Evolutionary conservation across 2,888 invertebrate species (phyloP).

Genomic region (Vanessa cardui): DNA sequence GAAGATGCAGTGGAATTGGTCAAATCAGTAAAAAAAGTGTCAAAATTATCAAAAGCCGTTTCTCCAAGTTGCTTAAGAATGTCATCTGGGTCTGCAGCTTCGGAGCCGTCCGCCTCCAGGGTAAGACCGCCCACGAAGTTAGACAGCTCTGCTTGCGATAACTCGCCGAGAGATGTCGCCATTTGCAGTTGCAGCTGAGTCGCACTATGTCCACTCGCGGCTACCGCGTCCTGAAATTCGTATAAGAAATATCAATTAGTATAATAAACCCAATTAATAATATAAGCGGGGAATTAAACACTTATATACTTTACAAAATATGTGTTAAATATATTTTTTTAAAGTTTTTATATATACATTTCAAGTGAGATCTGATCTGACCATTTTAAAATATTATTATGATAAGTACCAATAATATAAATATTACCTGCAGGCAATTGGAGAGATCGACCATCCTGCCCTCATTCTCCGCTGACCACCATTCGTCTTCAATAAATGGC

Average conservation of each 20-base stretch:
- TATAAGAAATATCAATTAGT: conserved; percentile 13
- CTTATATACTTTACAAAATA: too few relatives aligned
- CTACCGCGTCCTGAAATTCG: conserved; percentile 84
- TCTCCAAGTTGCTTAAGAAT: conserved; percentile 92
- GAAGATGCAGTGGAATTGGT: conserved; percentile 86
- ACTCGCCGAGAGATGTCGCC: conserved; percentile 84
- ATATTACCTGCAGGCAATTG: conserved; percentile 90
- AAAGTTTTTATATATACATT: too few relatives aligned
- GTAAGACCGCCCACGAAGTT: conserved; percentile 85
- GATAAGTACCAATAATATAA: background rate
- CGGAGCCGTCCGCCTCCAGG: conserved; percentile 69
- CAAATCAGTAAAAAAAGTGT: conserved; percentile 90
- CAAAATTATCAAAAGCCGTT: conserved; percentile 92
- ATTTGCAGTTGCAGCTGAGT: conserved; percentile 77
- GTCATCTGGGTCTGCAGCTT: conserved; percentile 87
- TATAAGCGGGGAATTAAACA: background rate
- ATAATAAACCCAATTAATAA: background rate
- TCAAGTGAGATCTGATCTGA: too few relatives aligned
- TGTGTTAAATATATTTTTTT: too few relatives aligned
- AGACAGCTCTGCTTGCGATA: conserved; percentile 88
- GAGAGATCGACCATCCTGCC: conserved; percentile 96
- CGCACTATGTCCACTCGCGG: conserved; percentile 80
- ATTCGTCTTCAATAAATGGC: conserved; percentile 98
- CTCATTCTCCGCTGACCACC: conserved; percentile 98
- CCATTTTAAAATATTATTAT: background rate